Evolutionary conservation across 2,113 vertebrate species (phyloP).

Genomic region (Sinosuthora webbiana): DNA sequence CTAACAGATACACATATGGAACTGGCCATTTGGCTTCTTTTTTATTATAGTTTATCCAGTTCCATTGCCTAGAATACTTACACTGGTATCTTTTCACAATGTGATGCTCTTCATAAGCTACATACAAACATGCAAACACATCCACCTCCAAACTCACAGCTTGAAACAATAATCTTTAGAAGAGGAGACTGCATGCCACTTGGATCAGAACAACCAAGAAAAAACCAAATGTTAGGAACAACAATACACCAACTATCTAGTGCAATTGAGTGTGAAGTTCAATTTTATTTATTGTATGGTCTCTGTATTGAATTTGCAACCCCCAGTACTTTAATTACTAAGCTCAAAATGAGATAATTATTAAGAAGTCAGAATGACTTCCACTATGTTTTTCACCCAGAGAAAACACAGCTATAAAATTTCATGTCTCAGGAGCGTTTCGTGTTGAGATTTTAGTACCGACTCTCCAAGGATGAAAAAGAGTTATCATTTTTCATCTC

Average conservation of each 20-base stretch:
- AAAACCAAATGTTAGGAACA: neutral
- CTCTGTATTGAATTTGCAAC: neutral
- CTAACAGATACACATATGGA: neutral
- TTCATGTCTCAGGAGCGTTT: neutral
- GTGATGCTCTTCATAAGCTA: neutral
- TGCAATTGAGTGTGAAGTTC: neutral
- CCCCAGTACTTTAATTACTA: neutral
- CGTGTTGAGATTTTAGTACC: neutral
- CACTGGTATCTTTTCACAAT: neutral
- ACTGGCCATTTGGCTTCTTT: neutral
- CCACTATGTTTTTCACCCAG: neutral
- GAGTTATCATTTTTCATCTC: neutral
- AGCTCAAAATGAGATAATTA: neutral
- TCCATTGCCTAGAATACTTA: neutral
- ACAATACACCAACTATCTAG: neutral
- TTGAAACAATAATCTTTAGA: neutral
- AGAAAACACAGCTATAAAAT: neutral
- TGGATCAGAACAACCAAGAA: neutral
- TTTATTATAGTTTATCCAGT: neutral
- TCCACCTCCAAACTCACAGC: neutral
- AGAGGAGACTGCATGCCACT: neutral
- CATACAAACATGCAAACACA: neutral
- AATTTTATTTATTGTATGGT: neutral
- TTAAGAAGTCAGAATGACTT: neutral
- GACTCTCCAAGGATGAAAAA: neutral